Conservation (phyloP, 2,797 vertebrate species). For the Pseudotriccus pelzelni region DNA sequence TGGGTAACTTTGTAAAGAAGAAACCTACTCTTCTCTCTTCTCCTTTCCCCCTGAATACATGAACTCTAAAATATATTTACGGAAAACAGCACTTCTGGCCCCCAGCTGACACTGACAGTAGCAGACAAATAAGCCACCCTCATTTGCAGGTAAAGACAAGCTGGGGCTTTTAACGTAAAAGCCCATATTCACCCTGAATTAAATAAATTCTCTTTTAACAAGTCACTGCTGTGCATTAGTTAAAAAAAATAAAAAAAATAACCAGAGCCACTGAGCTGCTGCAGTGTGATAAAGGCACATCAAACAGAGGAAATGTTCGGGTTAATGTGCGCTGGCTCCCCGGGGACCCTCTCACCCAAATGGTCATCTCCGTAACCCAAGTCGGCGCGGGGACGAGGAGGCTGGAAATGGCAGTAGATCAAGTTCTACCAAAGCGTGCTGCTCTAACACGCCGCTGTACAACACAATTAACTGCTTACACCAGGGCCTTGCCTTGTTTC, state of each 20-base stretch:
- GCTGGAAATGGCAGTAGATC: conserved; percentile 78
- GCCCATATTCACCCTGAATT: conserved; percentile 10
- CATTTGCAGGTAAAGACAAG: conserved; percentile 51
- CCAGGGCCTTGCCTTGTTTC: conserved; percentile 86
- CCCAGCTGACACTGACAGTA: neutral
- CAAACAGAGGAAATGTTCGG: neutral
- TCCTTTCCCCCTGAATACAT: neutral
- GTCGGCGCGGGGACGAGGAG: conserved; percentile 48
- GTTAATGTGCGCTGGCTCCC: conserved; percentile 49
- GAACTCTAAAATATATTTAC: conserved; percentile 18
- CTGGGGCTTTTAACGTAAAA: conserved; percentile 37
- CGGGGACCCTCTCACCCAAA: conserved; percentile 7
- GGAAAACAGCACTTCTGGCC: conserved; percentile 27
- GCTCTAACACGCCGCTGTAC: conserved; percentile 79
- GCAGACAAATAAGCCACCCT: conserved; percentile 18
- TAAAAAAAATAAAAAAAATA: conserved; percentile 2
- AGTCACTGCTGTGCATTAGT: conserved; percentile 43
- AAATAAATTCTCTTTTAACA: conserved; percentile 52
- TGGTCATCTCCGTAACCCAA: conserved; percentile 48
- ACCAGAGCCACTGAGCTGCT: neutral
- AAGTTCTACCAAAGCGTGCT: conserved; percentile 76
- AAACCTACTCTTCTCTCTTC: neutral
- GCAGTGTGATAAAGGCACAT: conserved; percentile 14
- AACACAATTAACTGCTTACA: conserved; percentile 88
- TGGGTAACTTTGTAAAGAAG: neutral